phyloP scores from a whole-genome alignment of 2,888 invertebrate species.

The Amitus sp. region DNA sequence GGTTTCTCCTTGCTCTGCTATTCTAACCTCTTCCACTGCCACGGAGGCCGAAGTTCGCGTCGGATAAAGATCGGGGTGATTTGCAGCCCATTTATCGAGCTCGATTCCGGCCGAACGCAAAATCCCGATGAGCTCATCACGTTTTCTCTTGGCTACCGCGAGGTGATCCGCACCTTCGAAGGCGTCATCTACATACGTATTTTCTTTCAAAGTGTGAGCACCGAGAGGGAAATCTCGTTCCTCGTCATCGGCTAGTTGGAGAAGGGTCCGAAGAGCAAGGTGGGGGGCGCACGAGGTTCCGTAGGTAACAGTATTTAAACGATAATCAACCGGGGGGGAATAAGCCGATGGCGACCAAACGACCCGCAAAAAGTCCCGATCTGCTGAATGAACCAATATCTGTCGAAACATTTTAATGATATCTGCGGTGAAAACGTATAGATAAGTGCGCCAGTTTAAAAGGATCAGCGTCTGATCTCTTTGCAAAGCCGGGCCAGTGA shows the following conservation, averaged over 20 bases:
- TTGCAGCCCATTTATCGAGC: conserved; percentile 7
- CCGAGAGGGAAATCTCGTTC: background rate
- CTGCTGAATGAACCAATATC: background rate
- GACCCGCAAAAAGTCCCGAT: conserved; percentile 17
- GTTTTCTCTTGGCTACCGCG: too few species aligned
- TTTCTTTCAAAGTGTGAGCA: background rate
- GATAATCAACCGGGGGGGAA: background rate
- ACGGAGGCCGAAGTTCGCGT: too few species aligned
- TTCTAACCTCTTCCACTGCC: too few species aligned
- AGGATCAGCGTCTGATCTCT: conserved; percentile 15
- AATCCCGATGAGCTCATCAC: too few species aligned
- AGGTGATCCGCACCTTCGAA: background rate
- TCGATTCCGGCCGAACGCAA: background rate
- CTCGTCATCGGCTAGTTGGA: conserved; percentile 2
- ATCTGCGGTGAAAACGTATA: conserved; percentile 20
- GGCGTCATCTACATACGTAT: conserved; percentile 3
- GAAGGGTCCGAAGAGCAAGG: background rate
- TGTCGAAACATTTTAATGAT: conserved; percentile 27
- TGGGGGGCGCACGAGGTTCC: background rate
- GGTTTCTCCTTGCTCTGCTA: too few species aligned
- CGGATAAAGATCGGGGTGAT: background rate
- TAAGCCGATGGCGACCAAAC: conserved; percentile 28
- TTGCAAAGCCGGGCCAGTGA: conserved; percentile 15
- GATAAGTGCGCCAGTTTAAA: conserved; percentile 8
- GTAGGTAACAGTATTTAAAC: conserved; percentile 2